A percentile compares a stretch with the other conserved stretches of the same genome.
Conservation (phyloP, 92 coral and sea anemone genomes). For the Nematostella vectensis region DNA sequence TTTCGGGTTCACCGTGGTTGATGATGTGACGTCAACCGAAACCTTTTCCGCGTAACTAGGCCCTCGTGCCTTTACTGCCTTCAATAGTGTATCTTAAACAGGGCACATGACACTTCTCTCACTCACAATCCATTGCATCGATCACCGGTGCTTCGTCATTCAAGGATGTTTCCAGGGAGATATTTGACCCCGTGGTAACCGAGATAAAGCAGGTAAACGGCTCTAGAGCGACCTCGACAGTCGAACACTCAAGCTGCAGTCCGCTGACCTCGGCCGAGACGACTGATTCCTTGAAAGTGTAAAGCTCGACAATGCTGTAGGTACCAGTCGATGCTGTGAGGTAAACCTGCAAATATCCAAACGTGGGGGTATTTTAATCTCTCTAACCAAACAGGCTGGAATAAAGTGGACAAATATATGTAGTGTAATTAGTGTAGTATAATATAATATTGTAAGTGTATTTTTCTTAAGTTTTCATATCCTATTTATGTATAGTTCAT, state of each 20-base stretch:
- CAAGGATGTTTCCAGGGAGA: constrained; percentile 3
- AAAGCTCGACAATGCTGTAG: constrained; percentile 34
- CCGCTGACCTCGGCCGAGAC: constrained; percentile 13
- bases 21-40: no score
- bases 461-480: neutral
- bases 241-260: constrained; percentile 9
- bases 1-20: no score
- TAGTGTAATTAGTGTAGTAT: neutral
- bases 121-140: no score
- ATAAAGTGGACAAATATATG: neutral
- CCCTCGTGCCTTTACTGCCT: no score
- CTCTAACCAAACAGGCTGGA: no score
- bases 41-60: no score
- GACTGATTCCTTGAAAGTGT: constrained; percentile 4
- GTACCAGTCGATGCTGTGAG: constrained; percentile 33
- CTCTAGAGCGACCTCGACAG: constrained; percentile 28
- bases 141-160: neutral
- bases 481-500: no score
- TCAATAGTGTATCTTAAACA: no score
- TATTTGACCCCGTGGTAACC: constrained; percentile 30
- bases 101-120: no score
- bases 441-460: neutral
- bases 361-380: neutral
- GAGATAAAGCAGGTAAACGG: constrained; percentile 9
- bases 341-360: constrained; percentile 46